Evolutionary conservation across 2,888 invertebrate genomes (phyloP).

Genomic region (Watsonalla cultraria): DNA sequence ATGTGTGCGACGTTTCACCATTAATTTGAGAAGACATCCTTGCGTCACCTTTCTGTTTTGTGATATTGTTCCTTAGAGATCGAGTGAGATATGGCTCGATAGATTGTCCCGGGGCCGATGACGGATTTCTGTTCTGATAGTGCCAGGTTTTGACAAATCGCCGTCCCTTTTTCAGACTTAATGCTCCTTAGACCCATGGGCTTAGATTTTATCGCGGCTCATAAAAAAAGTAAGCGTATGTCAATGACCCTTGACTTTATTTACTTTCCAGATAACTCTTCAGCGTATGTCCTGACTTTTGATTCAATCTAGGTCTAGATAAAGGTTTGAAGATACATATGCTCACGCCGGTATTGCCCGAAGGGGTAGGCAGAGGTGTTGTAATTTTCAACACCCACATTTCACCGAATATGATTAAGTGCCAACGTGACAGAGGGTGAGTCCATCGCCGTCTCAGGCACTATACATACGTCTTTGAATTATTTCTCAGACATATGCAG

Average conservation of each 20-base stretch:
- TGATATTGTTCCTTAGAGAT: constrained; percentile 51
- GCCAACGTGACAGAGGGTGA: no score
- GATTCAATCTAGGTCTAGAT: background rate
- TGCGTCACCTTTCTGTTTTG: no score
- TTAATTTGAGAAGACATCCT: no score
- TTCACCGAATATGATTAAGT: no score
- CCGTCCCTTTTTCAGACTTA: constrained; percentile 60
- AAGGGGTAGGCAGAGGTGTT: no score
- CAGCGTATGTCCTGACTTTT: background rate
- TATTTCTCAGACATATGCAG: no score
- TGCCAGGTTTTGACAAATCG: constrained; percentile 74
- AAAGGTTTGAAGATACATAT: background rate
- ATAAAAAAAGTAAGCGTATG: constrained; percentile 5
- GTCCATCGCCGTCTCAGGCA: no score
- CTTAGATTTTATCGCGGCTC: constrained; percentile 47
- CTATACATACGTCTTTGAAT: no score
- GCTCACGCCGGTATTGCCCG: no score
- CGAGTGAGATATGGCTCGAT: constrained; percentile 61
- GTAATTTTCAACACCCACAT: no score
- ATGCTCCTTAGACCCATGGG: constrained; percentile 50
- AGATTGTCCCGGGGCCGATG: constrained; percentile 62
- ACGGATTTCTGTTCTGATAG: constrained; percentile 68
- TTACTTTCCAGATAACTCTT: background rate
- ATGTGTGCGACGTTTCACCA: no score
- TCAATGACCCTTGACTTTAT: constrained; percentile 13